phyloP scores from a whole-genome alignment of 1,140 invertebrate genomes.

The Neodiprion pinetum region DNA sequence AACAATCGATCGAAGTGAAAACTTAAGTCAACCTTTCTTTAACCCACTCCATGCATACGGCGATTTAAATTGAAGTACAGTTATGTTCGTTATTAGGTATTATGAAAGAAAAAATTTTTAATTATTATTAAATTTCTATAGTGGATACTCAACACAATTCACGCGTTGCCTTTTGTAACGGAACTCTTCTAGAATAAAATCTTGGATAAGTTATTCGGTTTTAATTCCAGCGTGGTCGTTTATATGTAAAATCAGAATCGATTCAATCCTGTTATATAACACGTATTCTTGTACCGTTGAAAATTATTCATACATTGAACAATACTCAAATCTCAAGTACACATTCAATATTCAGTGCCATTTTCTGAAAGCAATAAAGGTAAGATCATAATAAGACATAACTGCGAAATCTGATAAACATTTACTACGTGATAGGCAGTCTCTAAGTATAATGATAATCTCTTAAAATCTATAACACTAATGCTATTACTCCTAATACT shows the following conservation, averaged over 20 bases:
- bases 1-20: neutral
- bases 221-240: neutral
- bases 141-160: slow-evolving; percentile 39
- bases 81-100: neutral
- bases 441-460: neutral
- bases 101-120: neutral
- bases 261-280: neutral
- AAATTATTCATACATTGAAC: neutral
- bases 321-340: neutral
- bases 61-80: neutral
- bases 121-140: neutral
- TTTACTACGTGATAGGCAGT: slow-evolving; percentile 1
- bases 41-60: neutral
- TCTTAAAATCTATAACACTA: neutral
- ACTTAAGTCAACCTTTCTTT: neutral
- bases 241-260: neutral
- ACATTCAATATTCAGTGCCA: slow-evolving; percentile 51
- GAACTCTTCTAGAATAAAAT: slow-evolving; percentile 32
- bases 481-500: too few species aligned
- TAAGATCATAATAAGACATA: slow-evolving; percentile 15
- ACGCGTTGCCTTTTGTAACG: slow-evolving; percentile 57
- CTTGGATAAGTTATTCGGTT: neutral
- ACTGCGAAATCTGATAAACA: neutral
- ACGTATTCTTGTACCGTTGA: neutral
- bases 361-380: slow-evolving; percentile 59